Base-by-base conservation (phyloP, 2,797 vertebrate genomes). In the Nasua narica region DNA sequence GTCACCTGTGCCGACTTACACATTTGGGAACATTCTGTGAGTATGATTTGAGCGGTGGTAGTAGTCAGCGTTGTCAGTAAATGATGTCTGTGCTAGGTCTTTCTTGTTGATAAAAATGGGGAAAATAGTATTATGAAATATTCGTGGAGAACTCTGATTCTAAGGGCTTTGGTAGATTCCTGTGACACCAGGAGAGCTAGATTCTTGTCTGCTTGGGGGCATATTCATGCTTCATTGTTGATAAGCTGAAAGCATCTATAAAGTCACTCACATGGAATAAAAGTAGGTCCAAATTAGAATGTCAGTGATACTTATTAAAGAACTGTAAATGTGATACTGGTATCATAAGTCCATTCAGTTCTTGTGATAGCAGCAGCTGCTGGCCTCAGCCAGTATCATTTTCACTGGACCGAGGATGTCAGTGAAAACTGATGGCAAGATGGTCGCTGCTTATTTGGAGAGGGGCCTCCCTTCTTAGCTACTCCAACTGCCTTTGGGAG, bases 21-120 rank as follows among this genome's bases (percentile, higher is more conserved):
- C 3, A 10, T 65, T 74, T 14, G 50, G 67, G 40, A 87, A 29
- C 48, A 62, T 56, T 89, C 27, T 43, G 10, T 70, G 87, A 5
- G 10, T 48, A 1, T 43, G 46, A 13, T 78, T 72, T 94, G 81
- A 95, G 32, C 74, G 27, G 3, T 19, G 35, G 18, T 50, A 27
- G 18, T 48, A 48, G 18, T 65, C 16, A 77, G 43, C 21, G 2
- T 81, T 58, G 12, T 87, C 19, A 46, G 21, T 37, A 56, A 69
- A 7, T 58, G 19, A 10, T 52, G 23, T 43, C n/a, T 18, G 0
- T 25, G 48, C 72, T 90, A 46, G 48, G 46, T 86, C 8, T 84
- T 74, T 85, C 48, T 91, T 90, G 19, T 65, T 82, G 78, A 18
- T 67, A 74, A 87, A 93, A 82, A 46, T 56, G 29, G 7, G 56